Conservation (phyloP, 2,113 vertebrate species). For the Thunnus maccoyii region DNA sequence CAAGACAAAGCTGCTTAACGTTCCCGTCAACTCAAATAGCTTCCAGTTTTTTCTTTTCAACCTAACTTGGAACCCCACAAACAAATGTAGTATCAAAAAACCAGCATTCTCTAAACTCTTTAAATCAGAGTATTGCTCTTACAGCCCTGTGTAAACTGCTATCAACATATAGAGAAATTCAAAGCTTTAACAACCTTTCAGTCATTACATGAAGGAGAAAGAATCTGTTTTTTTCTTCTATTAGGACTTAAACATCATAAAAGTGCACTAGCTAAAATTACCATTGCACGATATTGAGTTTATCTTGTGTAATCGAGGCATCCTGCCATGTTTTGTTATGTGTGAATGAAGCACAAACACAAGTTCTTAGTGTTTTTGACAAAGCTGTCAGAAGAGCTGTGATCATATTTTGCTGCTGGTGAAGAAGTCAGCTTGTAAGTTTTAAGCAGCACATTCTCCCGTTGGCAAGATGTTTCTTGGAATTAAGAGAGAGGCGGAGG, state of each 20-base stretch:
- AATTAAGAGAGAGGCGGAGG: conserved; percentile 42
- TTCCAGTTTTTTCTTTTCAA: no score
- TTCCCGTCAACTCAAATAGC: no score
- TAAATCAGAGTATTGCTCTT: no score
- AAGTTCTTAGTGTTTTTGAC: conserved; percentile 47
- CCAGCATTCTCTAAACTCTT: no score
- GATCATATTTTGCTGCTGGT: conserved; percentile 51
- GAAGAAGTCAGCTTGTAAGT: conserved; percentile 26
- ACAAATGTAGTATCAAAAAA: no score
- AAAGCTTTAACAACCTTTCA: not conserved
- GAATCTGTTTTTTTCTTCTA: conserved; percentile 11
- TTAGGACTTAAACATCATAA: conserved; percentile 10
- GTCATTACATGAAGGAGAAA: not conserved
- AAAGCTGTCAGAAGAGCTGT: conserved; percentile 61
- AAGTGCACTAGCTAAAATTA: not conserved
- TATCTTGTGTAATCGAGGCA: conserved; percentile 26
- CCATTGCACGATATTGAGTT: conserved; percentile 13
- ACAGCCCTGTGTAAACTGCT: no score
- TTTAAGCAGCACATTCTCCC: conserved; percentile 46
- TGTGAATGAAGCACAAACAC: conserved; percentile 43
- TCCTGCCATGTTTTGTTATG: conserved; percentile 28
- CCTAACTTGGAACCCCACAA: no score
- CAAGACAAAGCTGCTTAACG: no score
- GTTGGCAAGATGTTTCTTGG: conserved; percentile 43
- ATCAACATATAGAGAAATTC: not conserved